Evolutionary conservation across 1,140 invertebrate species (phyloP).

Genomic region (Portunus trituberculatus): DNA sequence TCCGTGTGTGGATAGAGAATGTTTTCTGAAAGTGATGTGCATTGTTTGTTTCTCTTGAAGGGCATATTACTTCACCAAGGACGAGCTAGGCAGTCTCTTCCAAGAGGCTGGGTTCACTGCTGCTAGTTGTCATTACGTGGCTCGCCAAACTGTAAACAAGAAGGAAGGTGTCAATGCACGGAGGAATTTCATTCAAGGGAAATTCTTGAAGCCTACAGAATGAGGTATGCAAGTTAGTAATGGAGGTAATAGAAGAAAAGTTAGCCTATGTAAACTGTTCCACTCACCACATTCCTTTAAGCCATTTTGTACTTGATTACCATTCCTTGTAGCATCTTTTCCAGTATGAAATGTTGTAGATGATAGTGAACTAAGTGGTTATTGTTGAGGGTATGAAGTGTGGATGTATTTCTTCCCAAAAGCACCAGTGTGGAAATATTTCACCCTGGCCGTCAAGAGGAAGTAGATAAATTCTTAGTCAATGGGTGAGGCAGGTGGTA

Average conservation of each 20-base stretch:
- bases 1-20: no score
- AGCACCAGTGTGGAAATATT: neutral
- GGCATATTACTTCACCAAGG: slow-evolving; percentile 90
- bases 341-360: no score
- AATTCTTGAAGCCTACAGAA: slow-evolving; percentile 83
- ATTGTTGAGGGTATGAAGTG: slow-evolving; percentile 3
- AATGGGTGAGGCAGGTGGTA: neutral
- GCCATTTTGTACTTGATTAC: no score
- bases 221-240: slow-evolving; percentile 7
- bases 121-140: slow-evolving; percentile 87
- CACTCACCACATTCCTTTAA: no score
- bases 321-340: no score
- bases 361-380: no score
- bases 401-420: neutral
- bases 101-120: slow-evolving; percentile 86
- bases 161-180: slow-evolving; percentile 95
- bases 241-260: neutral
- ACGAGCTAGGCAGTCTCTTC: slow-evolving; percentile 86
- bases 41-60: slow-evolving; percentile 81
- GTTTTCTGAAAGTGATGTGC: no score
- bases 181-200: slow-evolving; percentile 95
- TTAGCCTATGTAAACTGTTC: no score
- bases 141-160: slow-evolving; percentile 92
- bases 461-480: neutral
- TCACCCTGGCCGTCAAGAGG: slow-evolving; percentile 3